Evolutionary conservation across 2,797 vertebrate genomes (phyloP).

Genomic region (Cynopterus sphinx): DNA sequence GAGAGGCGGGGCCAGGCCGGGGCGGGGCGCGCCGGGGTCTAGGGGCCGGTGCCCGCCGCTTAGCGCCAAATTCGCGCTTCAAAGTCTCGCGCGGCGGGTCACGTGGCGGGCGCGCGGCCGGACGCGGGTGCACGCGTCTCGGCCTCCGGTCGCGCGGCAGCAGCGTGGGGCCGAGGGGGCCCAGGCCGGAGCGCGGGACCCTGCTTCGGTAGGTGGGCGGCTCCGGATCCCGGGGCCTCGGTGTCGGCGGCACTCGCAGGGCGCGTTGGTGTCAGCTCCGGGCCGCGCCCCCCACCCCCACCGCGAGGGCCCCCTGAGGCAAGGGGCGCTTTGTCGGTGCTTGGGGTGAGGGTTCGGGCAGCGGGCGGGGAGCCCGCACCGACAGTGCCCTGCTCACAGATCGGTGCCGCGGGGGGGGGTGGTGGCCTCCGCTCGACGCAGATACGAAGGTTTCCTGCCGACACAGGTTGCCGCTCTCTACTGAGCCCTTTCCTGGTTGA

Average conservation of each 20-base stretch:
- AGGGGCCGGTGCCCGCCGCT: accelerated
- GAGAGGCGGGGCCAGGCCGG: background rate
- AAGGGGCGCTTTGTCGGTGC: no score
- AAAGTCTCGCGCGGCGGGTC: background rate
- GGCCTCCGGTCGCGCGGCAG: no score
- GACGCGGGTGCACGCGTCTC: background rate
- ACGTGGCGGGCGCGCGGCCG: background rate
- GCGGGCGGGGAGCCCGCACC: background rate
- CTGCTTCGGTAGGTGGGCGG: background rate
- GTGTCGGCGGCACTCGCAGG: background rate
- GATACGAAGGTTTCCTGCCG: background rate
- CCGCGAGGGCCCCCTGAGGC: background rate
- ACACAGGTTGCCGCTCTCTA: background rate
- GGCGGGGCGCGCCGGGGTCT: accelerated
- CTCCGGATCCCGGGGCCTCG: background rate
- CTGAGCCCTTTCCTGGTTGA: background rate
- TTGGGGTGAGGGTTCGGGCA: background rate
- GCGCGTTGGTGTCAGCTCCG: background rate
- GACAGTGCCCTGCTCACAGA: background rate
- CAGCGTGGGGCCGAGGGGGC: background rate
- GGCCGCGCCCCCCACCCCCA: background rate
- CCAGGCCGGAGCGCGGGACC: background rate
- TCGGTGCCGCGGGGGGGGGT: accelerated
- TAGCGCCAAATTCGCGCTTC: slow-evolving; percentile 14
- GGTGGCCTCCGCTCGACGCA: background rate